Evolutionary conservation across 2,888 invertebrate species (phyloP).

Genomic region (Synanthedon vespiformis): DNA sequence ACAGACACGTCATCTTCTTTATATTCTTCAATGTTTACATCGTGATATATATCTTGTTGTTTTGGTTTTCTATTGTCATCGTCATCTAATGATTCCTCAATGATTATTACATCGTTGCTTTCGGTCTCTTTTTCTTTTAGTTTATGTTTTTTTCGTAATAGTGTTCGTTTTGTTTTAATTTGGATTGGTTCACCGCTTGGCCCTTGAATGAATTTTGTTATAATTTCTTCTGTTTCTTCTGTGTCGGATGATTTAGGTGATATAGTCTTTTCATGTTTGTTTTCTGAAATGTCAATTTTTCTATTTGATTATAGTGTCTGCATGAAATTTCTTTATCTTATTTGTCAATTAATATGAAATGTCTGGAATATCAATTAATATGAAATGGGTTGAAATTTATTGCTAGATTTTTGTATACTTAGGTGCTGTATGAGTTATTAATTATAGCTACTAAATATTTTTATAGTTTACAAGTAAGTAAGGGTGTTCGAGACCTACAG

Average conservation of each 20-base stretch:
- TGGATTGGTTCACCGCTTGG: conserved; percentile 64
- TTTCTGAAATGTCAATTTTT: conserved; percentile 31
- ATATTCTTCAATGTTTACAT: conserved; percentile 53
- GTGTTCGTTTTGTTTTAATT: conserved; percentile 70
- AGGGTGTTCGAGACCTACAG: too few relatives aligned
- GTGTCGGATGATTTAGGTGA: conserved; percentile 51
- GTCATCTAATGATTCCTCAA: conserved; percentile 48
- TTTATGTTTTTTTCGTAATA: conserved; percentile 54
- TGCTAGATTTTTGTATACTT: too few relatives aligned
- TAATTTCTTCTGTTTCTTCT: conserved; percentile 72
- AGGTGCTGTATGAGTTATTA: too few relatives aligned
- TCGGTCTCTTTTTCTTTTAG: conserved; percentile 13
- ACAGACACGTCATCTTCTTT: conserved; percentile 26
- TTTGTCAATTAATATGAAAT: too few relatives aligned
- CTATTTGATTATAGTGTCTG: too few relatives aligned
- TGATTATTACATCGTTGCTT: conserved; percentile 61
- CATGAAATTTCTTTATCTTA: too few relatives aligned
- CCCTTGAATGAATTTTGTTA: conserved; percentile 68
- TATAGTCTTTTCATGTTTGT: conserved; percentile 12
- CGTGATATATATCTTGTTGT: conserved; percentile 17
- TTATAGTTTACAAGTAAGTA: too few relatives aligned
- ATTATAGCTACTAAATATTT: too few relatives aligned
- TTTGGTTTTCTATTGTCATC: conserved; percentile 30
- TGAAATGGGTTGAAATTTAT: too few relatives aligned
- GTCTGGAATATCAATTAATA: too few relatives aligned